Conservation (phyloP, 2,888 invertebrate species). For the Melanchra persicariae region DNA sequence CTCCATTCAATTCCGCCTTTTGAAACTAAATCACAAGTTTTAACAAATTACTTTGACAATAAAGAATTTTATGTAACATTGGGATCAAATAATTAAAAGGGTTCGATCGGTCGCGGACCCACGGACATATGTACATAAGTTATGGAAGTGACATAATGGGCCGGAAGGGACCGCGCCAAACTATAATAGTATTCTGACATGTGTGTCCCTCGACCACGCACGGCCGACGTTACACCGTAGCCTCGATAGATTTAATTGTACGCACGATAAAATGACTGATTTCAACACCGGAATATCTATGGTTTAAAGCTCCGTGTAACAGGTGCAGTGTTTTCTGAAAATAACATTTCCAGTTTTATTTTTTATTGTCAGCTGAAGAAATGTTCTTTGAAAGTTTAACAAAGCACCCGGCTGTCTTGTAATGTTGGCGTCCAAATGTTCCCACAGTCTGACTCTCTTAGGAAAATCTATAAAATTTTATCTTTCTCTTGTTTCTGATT, state of each 20-base stretch:
- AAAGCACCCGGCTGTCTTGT: constrained; percentile 41
- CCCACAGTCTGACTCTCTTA: constrained; percentile 49
- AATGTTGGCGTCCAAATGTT: constrained; percentile 50
- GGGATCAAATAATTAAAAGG: constrained; percentile 69
- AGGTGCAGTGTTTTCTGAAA: constrained; percentile 47
- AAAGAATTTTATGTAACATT: constrained; percentile 80
- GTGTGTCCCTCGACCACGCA: constrained; percentile 41
- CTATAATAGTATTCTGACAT: constrained; percentile 47
- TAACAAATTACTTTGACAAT: constrained; percentile 85
- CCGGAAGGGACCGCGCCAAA: constrained; percentile 46
- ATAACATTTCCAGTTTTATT: constrained; percentile 33
- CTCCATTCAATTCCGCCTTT: constrained; percentile 85
- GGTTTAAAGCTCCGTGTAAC: constrained; percentile 35
- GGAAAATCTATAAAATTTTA: constrained; percentile 62
- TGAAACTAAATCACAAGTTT: constrained; percentile 88
- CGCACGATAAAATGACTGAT: constrained; percentile 32
- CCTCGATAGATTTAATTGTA: constrained; percentile 32
- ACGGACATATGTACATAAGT: constrained; percentile 40
- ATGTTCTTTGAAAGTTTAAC: constrained; percentile 50
- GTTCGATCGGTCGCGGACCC: constrained; percentile 43
- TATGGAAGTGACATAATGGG: constrained; percentile 29
- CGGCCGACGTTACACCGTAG: constrained; percentile 10
- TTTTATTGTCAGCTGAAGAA: constrained; percentile 44
- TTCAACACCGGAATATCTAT: constrained; percentile 28
- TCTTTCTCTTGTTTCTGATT: constrained; percentile 55